Base-by-base conservation (phyloP, 2,797 vertebrate species). In the Sebastes hopkinsi region DNA sequence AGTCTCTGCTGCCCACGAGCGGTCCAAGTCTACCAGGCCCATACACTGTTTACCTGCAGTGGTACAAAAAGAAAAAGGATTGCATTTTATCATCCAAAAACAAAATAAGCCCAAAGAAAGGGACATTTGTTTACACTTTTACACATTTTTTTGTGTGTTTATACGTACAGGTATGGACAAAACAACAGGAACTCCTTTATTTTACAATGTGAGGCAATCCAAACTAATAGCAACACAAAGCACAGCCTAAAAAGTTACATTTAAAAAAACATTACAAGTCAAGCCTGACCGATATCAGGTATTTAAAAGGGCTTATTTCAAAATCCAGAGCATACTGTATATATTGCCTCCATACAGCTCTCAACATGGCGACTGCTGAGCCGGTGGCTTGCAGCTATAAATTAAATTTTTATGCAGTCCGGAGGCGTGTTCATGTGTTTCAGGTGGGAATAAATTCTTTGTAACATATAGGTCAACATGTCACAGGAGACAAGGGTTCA, bases 1-100 rank as follows among this genome's bases (percentile, higher is more conserved):
- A 78, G 95, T 93, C 95, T 98, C 97, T n/a, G 98, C 97, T 66
- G 95, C 96, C 96, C 95, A 96, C 0, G 97, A 96, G n/a, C 98
- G 96, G 87, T 99, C 99, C 94, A 99, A 89, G 89, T 99, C 99
- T 34, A 99, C 98, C 78, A 99, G 94, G 50, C 97, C 97, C 99
- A 99, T 99, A 79, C 99, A 99, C 64, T 95, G 96, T 81, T 99
- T 96, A 60, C 96, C 96, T 96, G 88, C n/a, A 71, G 77, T 2
- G 30, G n/a, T 9, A 7, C 8, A 68, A 12, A 16, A 52, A 42
- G 11, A 42, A 54, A 23, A 55, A 36, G 1, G 1, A 60, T 56
- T 18, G 23, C 16, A 56, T 25, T 12, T 52, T 52, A 52, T 52
- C 20, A 29, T 73, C 30, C 50, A 52, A 34, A 67, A 56, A 18